These are phyloP conservation scores for Limnephilus marmoratus DNA, from an alignment of 2,888 invertebrate species.

Conservation along the genomic window DNA sequence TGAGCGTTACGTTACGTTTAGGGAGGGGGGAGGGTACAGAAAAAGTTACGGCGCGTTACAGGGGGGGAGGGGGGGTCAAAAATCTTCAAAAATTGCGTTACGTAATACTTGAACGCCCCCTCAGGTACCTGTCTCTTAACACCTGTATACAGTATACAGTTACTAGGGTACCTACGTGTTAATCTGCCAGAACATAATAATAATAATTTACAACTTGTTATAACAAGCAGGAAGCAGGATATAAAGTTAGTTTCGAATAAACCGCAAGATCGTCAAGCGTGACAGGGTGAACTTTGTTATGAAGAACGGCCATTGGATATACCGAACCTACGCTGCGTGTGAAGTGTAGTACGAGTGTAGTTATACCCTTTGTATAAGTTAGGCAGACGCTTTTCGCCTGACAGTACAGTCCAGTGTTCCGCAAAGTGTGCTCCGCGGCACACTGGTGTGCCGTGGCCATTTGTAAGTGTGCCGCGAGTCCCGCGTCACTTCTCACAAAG, in stretches of 20 bases:
- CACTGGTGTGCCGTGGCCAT: too few relatives aligned
- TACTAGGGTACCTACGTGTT: not conserved
- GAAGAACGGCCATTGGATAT: not conserved
- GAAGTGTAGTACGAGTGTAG: not conserved
- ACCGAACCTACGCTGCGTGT: not conserved
- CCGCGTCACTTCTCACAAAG: too few relatives aligned
- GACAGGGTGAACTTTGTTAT: not conserved
- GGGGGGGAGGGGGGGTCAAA: too few relatives aligned
- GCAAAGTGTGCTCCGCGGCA: too few relatives aligned
- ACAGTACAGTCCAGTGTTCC: not conserved
- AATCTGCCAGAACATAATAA: not conserved
- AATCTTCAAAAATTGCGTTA: too few relatives aligned
- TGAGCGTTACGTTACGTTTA: too few relatives aligned
- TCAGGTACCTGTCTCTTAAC: too few relatives aligned
- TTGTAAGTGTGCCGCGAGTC: too few relatives aligned
- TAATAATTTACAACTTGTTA: not conserved
- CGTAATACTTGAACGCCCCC: too few relatives aligned
- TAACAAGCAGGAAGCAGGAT: slow-evolving; percentile 2
- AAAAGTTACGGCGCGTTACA: too few relatives aligned
- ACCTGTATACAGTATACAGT: too few relatives aligned
- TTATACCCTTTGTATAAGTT: not conserved
- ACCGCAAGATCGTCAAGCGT: not conserved
- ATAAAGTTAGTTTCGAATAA: not conserved
- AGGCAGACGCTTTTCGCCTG: not conserved
- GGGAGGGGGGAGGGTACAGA: too few relatives aligned